Evolutionary conservation across 2,888 invertebrate genomes (phyloP), one percentile per base, ranked within the genome.

Genomic region (Latheticus oryzae): DNA sequence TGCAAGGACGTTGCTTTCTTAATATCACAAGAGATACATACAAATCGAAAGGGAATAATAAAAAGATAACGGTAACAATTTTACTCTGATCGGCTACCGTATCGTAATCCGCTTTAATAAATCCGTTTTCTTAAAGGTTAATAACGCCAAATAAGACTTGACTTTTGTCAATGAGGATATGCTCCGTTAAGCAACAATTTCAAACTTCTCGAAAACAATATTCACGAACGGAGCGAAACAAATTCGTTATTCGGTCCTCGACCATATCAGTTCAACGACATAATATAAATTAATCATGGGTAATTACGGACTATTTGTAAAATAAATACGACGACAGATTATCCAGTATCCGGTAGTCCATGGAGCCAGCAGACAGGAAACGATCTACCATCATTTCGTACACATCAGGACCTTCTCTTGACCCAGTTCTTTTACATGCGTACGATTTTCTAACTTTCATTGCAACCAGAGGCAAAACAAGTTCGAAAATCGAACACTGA

Each of bases 1-100:
- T 56, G 63, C 63, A 63, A 63, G 63, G 63, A 54, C 63, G 61
- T 61, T 60, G 61, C 59, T 63, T 61, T 60, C 61, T 42, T 61
- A 40, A 40, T 50, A 21, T 33, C n/a, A 23, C n/a, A n/a, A 15
- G 16, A 28, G 24, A 51, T 35, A 54, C 16, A 21, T 28, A 37
- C 37, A 30, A 11, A 47, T 43, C 23, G 54, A 54, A 54, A 54
- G 45, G 45, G 30, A 47, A 54, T 23, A 54, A 37, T 45, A 37
- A 54, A 38, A 30, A 24, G 8, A 5, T 54, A 54, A 54, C 54
- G 54, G 54, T 47, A 53, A 33, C 4, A 21, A 24, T 40, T 40
- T 32, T 24, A 17, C 33, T 45, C 24, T 3, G 4, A 19, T 24
- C 12, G 12, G 40, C 26, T 23, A 17, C 30, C 30, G 43, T 28